Conservation (phyloP, 1,140 invertebrate genomes). For the Drosophila sp. region DNA sequence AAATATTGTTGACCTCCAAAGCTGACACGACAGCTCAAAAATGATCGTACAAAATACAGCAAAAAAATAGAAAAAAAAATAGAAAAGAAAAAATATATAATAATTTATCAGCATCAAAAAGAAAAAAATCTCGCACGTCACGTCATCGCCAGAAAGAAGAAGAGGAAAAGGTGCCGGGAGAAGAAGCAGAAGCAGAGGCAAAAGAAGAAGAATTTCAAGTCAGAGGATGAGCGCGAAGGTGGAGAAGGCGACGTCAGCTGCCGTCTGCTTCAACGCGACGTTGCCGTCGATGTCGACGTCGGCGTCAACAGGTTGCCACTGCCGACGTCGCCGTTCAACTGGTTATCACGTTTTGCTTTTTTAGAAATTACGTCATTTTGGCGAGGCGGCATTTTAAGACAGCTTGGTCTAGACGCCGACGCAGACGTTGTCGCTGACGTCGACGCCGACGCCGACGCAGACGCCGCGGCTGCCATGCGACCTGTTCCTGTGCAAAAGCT, state of each 20-base stretch:
- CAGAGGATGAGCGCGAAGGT: conserved; percentile 19
- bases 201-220: conserved; percentile 1
- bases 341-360: conserved; percentile 70
- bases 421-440: conserved; percentile 25
- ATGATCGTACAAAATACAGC: no score
- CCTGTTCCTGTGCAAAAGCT: conserved; percentile 51
- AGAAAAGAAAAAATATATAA: conserved; percentile 46
- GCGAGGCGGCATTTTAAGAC: conserved; percentile 42
- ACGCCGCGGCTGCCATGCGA: conserved; percentile 42
- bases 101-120: conserved; percentile 77
- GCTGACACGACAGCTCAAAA: conserved; percentile 74
- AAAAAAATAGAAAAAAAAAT: conserved; percentile 37
- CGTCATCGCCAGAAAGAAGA: conserved; percentile 54
- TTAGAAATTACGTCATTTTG: conserved; percentile 82
- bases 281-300: conserved; percentile 25
- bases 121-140: conserved; percentile 74
- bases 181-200: no score
- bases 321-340: conserved; percentile 63
- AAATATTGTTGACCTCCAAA: conserved; percentile 61
- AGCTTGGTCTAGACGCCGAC: conserved; percentile 48
- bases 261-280: conserved; percentile 27
- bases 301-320: conserved; percentile 70
- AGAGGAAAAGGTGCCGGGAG: no score
- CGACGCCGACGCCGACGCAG: conserved; percentile 11
- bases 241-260: conserved; percentile 7